Conservation (phyloP, 53 echinoderm and acorn worm species). For the Zoroaster sp. region DNA sequence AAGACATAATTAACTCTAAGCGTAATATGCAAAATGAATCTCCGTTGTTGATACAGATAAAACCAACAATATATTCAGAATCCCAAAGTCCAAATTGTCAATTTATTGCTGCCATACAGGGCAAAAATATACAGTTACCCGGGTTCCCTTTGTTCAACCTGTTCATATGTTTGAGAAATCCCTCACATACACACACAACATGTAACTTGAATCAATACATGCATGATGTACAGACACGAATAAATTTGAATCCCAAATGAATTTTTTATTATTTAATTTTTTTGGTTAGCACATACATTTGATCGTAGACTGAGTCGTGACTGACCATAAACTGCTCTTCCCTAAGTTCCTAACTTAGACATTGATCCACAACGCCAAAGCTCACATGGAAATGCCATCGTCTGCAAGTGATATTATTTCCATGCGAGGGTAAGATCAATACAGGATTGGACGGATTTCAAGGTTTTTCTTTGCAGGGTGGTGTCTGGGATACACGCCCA, state of each 20-base stretch:
- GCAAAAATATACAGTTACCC: too few species aligned
- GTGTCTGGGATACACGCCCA: neutral
- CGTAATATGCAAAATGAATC: too few species aligned
- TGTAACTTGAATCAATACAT: too few species aligned
- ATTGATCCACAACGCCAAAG: slow-evolving; percentile 21
- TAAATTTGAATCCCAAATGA: neutral
- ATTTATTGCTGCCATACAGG: too few species aligned
- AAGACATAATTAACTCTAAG: neutral
- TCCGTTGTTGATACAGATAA: neutral
- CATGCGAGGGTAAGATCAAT: neutral
- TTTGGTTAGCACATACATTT: neutral
- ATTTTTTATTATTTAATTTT: neutral
- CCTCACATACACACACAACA: too few species aligned
- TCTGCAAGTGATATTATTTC: slow-evolving; percentile 1
- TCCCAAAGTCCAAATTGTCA: too few species aligned
- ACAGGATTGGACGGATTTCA: neutral
- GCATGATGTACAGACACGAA: neutral
- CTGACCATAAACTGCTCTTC: neutral
- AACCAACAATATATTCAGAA: too few species aligned
- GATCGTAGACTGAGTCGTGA: neutral
- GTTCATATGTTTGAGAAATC: too few species aligned
- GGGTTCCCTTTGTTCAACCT: too few species aligned
- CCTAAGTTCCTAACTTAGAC: neutral
- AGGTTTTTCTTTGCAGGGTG: neutral
- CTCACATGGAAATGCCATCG: neutral